These are phyloP conservation scores for Proales similis DNA, from an alignment of 1,140 invertebrate species.

Conservation along the genomic window DNA sequence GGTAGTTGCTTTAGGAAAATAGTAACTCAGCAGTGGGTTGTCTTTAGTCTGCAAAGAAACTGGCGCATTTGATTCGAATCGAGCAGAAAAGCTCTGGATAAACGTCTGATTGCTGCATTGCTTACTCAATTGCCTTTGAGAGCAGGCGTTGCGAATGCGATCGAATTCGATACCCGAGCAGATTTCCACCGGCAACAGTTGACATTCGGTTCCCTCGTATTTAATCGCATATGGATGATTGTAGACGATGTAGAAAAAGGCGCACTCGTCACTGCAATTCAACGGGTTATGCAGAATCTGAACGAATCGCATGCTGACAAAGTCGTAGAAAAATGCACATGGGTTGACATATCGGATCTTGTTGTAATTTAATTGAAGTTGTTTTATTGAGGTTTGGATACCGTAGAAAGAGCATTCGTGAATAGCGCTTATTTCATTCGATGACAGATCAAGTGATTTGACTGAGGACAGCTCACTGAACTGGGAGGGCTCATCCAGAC, in stretches of 20 bases:
- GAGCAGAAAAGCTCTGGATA: too few relatives aligned
- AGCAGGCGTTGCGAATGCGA: too few relatives aligned
- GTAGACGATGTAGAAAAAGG: constrained; percentile 29
- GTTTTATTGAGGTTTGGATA: constrained; percentile 5
- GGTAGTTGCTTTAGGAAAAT: too few relatives aligned
- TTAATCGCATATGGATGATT: constrained; percentile 34
- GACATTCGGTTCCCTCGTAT: constrained; percentile 30
- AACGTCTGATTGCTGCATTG: too few relatives aligned
- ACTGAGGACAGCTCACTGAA: constrained; percentile 9
- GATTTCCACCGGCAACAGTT: too few relatives aligned
- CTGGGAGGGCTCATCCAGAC: not conserved
- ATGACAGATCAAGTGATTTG: constrained; percentile 18
- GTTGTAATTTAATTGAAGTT: constrained; percentile 19
- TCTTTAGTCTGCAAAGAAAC: too few relatives aligned
- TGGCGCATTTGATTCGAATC: too few relatives aligned
- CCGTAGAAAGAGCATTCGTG: constrained; percentile 25
- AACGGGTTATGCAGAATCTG: constrained; percentile 36
- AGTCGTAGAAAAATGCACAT: constrained; percentile 15
- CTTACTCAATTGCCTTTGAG: too few relatives aligned
- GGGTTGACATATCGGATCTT: not conserved
- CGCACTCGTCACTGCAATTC: constrained; percentile 32
- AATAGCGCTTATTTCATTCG: not conserved
- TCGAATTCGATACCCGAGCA: too few relatives aligned
- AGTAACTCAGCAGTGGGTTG: too few relatives aligned
- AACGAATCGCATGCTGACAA: constrained; percentile 23